Base-by-base conservation (phyloP, 2,797 vertebrate species). In the Chloroceryle amazona region DNA sequence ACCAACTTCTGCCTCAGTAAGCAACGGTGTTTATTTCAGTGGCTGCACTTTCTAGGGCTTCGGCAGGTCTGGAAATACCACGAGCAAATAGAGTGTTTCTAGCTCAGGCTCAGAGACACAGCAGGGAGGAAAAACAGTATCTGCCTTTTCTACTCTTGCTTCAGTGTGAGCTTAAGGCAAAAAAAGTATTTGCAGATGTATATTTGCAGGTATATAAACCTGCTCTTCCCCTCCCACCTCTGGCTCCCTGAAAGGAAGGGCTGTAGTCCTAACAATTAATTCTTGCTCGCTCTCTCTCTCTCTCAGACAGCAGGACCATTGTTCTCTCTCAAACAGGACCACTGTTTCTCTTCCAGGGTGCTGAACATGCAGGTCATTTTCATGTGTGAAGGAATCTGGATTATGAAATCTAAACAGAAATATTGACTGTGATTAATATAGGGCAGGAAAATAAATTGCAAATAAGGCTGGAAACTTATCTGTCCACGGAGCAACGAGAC, bases 31-130 rank as follows among this genome's bases (percentile, higher is more conserved):
- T 15, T 81, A 35, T 54, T 80, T 70, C 35, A 33, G 76, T 55
- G 91, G 90, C 60, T 87, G 86, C 1, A 31, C 91, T 92, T 94
- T 92, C 93, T 54, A 90, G 63, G 81, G 37, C 74, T 75, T 81
- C 74, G 72, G 61, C 66, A 85, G 57, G 81, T 80, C 73, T 89
- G 86, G 44, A 76, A 94, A 82, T 57, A 89, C 88, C 88, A 78
- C 88, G 93, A 68, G 65, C 67, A 94, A 93, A 96, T 1, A 94
- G 57, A 78, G 47, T 49, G 65, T 20, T 84, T 90, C 81, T 44
- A 84, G 88, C 49, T 84, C 1, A 3, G 44, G 29, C 78, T 95
- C 6, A 52, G 80, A 68, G 91, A 33, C 11, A 61, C 7, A 3
- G 31, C 54, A 65, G 22, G 20, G 31, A 90, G 31, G 57, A 67